Evolutionary conservation across 2,888 invertebrate genomes (phyloP).

Genomic region (Pseudococcus viburni): DNA sequence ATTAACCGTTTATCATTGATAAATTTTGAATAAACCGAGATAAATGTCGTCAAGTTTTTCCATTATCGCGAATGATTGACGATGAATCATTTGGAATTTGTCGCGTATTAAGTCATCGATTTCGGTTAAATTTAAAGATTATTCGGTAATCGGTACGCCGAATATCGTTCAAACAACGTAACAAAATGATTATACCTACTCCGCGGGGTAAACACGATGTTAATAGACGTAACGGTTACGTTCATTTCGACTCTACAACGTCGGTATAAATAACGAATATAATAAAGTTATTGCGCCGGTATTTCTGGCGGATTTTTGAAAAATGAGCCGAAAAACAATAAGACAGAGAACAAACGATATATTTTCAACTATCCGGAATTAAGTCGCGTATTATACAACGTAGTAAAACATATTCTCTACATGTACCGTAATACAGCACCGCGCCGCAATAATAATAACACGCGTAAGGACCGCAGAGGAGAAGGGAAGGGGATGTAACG

Average conservation of each 20-base stretch:
- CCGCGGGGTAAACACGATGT: not conserved
- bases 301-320: not conserved
- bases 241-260: not conserved
- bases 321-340: slow-evolving; percentile 4
- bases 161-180: not conserved
- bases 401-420: not conserved
- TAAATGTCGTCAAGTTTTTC: not conserved
- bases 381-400: not conserved
- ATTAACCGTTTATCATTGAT: not conserved
- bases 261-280: slow-evolving; percentile 6
- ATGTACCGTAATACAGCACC: not conserved
- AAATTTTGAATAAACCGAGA: not conserved
- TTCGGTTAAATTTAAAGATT: slow-evolving; percentile 4
- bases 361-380: not conserved
- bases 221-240: not conserved
- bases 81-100: not conserved
- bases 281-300: not conserved
- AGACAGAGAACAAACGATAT: not conserved
- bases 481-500: not conserved
- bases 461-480: not conserved
- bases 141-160: not conserved
- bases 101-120: slow-evolving; percentile 1
- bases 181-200: not conserved
- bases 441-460: not conserved
- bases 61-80: not conserved